Conservation (phyloP, 1,140 invertebrate species). For the Magallana ariakensis region DNA sequence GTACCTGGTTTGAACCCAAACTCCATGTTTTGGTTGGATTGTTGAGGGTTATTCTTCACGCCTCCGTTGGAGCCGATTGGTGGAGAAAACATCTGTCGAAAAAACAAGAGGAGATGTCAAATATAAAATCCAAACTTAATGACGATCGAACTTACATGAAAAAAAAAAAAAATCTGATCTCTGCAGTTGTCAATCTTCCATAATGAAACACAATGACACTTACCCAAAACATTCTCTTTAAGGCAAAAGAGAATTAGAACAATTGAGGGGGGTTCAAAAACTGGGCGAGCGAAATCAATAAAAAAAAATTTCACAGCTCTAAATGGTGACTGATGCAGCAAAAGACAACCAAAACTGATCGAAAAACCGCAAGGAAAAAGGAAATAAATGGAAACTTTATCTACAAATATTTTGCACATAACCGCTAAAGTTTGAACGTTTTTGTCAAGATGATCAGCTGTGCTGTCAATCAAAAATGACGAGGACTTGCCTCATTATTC, state of each 20-base stretch:
- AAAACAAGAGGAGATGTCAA: conserved; percentile 15
- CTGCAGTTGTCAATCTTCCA: not conserved
- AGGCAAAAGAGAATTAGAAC: too few species aligned
- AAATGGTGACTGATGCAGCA: too few species aligned
- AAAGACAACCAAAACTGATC: too few species aligned
- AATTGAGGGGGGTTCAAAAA: too few species aligned
- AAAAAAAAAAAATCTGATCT: not conserved
- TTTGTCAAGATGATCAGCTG: not conserved
- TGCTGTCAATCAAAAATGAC: conserved; percentile 20
- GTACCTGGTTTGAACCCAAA: conserved; percentile 52
- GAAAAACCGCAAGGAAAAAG: conserved; percentile 5
- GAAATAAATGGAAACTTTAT: not conserved
- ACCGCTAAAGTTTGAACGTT: not conserved
- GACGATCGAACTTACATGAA: not conserved
- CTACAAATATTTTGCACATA: not conserved
- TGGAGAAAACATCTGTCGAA: conserved; percentile 67
- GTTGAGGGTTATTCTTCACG: conserved; percentile 55
- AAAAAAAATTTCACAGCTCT: too few species aligned
- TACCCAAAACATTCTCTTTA: conserved; percentile 19
- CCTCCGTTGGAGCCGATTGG: conserved; percentile 55
- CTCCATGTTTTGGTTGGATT: conserved; percentile 44
- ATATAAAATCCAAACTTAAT: not conserved
- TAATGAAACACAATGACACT: not conserved
- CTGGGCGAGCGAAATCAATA: too few species aligned
- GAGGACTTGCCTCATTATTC: not conserved